These are phyloP conservation scores for Chelonia mydas DNA, from an alignment of 2,797 vertebrate species.

Conservation along the genomic window DNA sequence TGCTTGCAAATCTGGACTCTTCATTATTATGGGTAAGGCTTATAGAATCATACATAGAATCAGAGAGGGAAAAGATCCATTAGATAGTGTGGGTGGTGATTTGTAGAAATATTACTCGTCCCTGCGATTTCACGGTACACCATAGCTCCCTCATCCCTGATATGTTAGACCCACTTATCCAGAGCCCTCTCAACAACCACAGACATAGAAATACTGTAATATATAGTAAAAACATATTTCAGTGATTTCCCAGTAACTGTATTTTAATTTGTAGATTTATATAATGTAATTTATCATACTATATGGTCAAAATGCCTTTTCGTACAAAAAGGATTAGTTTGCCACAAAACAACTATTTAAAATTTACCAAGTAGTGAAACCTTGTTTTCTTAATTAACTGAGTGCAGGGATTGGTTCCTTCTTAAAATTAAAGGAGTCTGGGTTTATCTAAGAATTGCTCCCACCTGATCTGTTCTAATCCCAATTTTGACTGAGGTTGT, in stretches of 20 bases:
- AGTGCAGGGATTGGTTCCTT: slow-evolving; percentile 41
- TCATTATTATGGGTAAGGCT: not conserved
- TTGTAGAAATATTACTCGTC: not conserved
- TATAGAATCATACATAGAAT: not conserved
- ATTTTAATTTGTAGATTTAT: slow-evolving; percentile 10
- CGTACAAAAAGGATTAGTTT: slow-evolving; percentile 40
- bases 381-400: not conserved
- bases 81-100: not conserved
- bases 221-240: slow-evolving; percentile 10
- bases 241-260: slow-evolving; percentile 2
- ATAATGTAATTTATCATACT: slow-evolving; percentile 23
- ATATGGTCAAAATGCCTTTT: slow-evolving; percentile 34
- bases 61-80: not conserved
- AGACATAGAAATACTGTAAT: not conserved
- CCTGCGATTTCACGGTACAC: not conserved
- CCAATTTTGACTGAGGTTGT: slow-evolving; percentile 57
- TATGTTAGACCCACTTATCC: not conserved
- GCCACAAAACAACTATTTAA: slow-evolving; percentile 44
- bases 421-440: slow-evolving; percentile 57
- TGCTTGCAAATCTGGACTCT: not conserved
- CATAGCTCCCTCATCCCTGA: not conserved
- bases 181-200: not conserved
- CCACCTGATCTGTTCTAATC: slow-evolving; percentile 47
- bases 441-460: slow-evolving; percentile 64
- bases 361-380: not conserved